A percentile compares a stretch with the other conserved stretches of the same genome.
phyloP scores from a whole-genome alignment of 2,888 invertebrate genomes.

The Epistrophe grossulariae region DNA sequence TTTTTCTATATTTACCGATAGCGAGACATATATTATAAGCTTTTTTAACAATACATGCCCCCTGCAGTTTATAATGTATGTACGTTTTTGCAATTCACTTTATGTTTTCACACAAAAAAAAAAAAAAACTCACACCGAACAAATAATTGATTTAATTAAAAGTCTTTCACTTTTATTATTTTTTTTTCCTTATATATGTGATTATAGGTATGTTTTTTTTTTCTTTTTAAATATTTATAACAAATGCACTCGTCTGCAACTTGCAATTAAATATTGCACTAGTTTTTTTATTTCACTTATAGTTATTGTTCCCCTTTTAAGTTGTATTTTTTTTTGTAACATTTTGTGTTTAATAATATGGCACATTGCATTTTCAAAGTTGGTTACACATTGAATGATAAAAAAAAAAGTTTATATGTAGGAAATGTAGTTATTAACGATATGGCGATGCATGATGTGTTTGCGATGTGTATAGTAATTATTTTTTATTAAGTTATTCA shows the following conservation, averaged over 20 bases:
- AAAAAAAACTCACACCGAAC: constrained; percentile 53
- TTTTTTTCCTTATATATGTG: constrained; percentile 12
- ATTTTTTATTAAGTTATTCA: constrained; percentile 26
- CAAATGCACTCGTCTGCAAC: constrained; percentile 67
- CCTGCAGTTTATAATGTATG: background rate
- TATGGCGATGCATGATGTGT: background rate
- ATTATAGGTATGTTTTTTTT: background rate
- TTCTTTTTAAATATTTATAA: constrained; percentile 40
- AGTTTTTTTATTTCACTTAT: constrained; percentile 9
- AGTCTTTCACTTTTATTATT: constrained; percentile 62
- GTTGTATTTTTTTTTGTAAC: background rate
- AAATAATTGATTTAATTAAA: constrained; percentile 74
- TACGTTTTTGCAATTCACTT: constrained; percentile 46
- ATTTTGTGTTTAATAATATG: constrained; percentile 63
- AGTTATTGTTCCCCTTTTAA: constrained; percentile 26
- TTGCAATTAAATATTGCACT: constrained; percentile 70
- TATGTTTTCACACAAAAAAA: constrained; percentile 50
- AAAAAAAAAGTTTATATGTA: constrained; percentile 27
- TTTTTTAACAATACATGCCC: constrained; percentile 43
- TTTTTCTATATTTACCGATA: background rate
- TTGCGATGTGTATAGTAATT: constrained; percentile 20
- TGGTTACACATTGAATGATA: constrained; percentile 70
- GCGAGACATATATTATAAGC: constrained; percentile 45
- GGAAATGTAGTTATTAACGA: constrained; percentile 43
- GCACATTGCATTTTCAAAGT: constrained; percentile 61